Conservation (phyloP, 2,888 invertebrate genomes). For the Eupelmus urozonus region DNA sequence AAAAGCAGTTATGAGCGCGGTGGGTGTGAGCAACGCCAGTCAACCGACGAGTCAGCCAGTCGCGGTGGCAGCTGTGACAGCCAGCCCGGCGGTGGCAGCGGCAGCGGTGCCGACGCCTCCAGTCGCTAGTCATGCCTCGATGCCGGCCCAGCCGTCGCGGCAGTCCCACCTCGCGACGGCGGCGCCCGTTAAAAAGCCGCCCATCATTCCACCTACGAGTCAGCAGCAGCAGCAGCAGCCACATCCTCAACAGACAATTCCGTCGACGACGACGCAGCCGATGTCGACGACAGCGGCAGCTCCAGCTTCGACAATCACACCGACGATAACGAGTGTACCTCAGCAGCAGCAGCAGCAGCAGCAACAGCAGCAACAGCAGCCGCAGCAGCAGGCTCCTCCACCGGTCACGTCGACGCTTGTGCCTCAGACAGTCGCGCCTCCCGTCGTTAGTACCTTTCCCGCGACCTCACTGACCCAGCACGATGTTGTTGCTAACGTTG, state of each 20-base stretch:
- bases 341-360: constrained; percentile 43
- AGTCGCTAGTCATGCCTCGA: constrained; percentile 74
- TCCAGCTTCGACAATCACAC: constrained; percentile 17
- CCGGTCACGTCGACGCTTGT: constrained; percentile 71
- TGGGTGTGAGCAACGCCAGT: constrained; percentile 31
- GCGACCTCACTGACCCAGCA: constrained; percentile 62
- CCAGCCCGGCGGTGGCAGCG: constrained; percentile 54
- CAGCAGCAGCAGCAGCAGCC: constrained; percentile 26
- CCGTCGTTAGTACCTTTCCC: constrained; percentile 71
- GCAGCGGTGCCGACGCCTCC: constrained; percentile 69
- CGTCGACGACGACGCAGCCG: constrained; percentile 34
- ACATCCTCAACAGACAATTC: constrained; percentile 13
- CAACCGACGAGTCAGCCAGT: constrained; percentile 70
- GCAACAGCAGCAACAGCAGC: constrained; percentile 36
- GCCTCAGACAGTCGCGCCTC: constrained; percentile 68
- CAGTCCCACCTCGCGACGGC: constrained; percentile 74
- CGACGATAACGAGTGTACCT: constrained; percentile 39
- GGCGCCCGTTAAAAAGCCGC: constrained; percentile 74
- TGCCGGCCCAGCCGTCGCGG: constrained; percentile 75
- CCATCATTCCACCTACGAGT: constrained; percentile 15
- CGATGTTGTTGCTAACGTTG: constrained; percentile 41
- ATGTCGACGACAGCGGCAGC: constrained; percentile 22
- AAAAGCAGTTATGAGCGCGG: constrained; percentile 43
- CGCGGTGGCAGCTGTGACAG: constrained; percentile 79
- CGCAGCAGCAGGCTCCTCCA: constrained; percentile 45